phyloP scores from a whole-genome alignment of 37 sponge, comb jelly and placozoan genomes.

The Halisarca cf. caerulea region DNA sequence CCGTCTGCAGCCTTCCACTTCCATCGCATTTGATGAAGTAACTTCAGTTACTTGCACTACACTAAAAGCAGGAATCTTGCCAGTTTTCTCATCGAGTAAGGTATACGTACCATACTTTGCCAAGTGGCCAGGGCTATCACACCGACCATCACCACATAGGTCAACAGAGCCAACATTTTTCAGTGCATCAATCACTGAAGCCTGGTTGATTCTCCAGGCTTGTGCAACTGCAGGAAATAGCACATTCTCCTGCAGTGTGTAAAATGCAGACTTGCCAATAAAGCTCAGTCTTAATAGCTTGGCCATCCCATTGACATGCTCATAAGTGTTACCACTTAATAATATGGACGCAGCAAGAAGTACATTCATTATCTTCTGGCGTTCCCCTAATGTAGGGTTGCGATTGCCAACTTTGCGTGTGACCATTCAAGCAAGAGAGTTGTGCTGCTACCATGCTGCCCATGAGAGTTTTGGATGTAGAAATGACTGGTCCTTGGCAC shows the following conservation, averaged over 20 bases:
- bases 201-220: slow-evolving; percentile 6
- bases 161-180: neutral
- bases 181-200: slow-evolving; percentile 4
- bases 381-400: too few species aligned
- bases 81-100: neutral
- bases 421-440: too few species aligned
- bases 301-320: neutral
- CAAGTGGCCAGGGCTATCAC: slow-evolving; percentile 1
- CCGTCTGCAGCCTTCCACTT: slow-evolving; percentile 5
- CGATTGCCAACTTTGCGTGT: too few species aligned
- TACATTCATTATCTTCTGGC: too few species aligned
- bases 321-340: slow-evolving; percentile 4
- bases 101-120: slow-evolving; percentile 10
- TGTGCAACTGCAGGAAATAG: neutral
- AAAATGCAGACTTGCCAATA: slow-evolving; percentile 8
- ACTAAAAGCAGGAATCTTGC: neutral
- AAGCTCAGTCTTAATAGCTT: slow-evolving; percentile 10
- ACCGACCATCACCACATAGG: slow-evolving; percentile 6
- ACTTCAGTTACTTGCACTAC: slow-evolving; percentile 8
- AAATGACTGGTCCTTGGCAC: too few species aligned
- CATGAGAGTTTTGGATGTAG: too few species aligned
- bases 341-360: too few species aligned
- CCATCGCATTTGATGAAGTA: slow-evolving; percentile 5
- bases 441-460: too few species aligned
- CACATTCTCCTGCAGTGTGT: too few species aligned